Evolutionary conservation across 1,140 invertebrate species (phyloP).

Genomic region (Monochamus saltuarius): DNA sequence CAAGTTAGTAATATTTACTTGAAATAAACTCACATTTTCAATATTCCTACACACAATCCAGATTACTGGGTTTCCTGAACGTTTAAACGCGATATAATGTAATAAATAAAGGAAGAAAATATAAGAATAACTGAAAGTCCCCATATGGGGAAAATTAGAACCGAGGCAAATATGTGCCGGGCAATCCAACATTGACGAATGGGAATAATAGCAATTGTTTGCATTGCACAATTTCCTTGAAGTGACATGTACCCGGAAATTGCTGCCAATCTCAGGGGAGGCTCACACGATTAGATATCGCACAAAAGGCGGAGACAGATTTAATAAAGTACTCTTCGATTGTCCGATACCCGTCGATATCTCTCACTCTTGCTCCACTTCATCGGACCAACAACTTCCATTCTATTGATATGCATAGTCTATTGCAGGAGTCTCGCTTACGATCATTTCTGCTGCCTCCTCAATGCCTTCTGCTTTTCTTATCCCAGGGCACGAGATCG

Average conservation of each 20-base stretch:
- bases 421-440: conserved; percentile 24
- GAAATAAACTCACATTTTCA: too few relatives aligned
- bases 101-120: too few relatives aligned
- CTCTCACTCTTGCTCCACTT: conserved; percentile 35
- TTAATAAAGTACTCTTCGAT: conserved; percentile 45
- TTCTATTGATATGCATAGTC: conserved; percentile 44
- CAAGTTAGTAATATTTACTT: too few relatives aligned
- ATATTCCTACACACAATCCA: too few relatives aligned
- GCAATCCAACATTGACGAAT: conserved; percentile 33
- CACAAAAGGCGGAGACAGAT: conserved; percentile 41
- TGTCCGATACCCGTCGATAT: conserved; percentile 35
- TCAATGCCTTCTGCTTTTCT: too few relatives aligned
- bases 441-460: conserved; percentile 3
- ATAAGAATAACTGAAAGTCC: too few relatives aligned
- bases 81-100: too few relatives aligned
- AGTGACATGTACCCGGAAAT: conserved; percentile 47
- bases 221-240: conserved; percentile 44
- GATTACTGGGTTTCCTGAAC: too few relatives aligned
- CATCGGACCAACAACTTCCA: conserved; percentile 31
- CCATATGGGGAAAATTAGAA: not conserved
- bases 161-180: conserved; percentile 3
- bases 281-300: conserved; percentile 40
- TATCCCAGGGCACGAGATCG: too few relatives aligned
- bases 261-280: conserved; percentile 45
- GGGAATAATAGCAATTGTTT: conserved; percentile 40